Percentiles rank a stretch among this genome's conserved stretches.
Conservation (phyloP, 2,113 vertebrate genomes). For the Anolis sagrei region DNA sequence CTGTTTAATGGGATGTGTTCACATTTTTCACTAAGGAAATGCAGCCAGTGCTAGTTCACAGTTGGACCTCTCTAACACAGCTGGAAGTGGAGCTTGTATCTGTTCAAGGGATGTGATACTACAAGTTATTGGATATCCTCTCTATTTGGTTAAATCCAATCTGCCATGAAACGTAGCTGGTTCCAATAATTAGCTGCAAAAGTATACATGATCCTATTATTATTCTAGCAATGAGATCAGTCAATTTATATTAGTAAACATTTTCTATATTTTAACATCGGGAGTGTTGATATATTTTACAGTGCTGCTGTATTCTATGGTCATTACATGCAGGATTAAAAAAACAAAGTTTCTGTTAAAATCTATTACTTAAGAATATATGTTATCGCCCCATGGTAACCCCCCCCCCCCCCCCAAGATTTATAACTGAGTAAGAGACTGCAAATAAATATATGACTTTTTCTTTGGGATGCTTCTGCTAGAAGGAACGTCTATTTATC, state of each 20-base stretch:
- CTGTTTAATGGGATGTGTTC: neutral
- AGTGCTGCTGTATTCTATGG: constrained; percentile 43
- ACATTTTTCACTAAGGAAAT: neutral
- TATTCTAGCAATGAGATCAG: neutral
- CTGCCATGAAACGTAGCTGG: constrained; percentile 8
- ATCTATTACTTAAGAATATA: constrained; percentile 36
- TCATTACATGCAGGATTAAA: constrained; percentile 58
- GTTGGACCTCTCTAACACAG: constrained; percentile 8
- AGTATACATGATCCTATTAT: neutral
- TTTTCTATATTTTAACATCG: constrained; percentile 45
- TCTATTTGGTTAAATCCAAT: neutral
- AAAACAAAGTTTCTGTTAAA: constrained; percentile 48
- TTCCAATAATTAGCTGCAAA: constrained; percentile 11
- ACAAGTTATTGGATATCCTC: neutral
- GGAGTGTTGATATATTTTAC: constrained; percentile 49
- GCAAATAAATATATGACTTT: too few species aligned
- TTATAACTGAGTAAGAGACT: too few species aligned
- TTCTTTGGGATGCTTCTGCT: too few species aligned
- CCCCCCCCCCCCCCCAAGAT: too few species aligned
- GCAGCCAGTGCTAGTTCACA: neutral
- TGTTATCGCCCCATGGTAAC: neutral
- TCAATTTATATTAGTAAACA: constrained; percentile 4
- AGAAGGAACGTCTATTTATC: too few species aligned
- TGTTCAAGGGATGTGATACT: neutral
- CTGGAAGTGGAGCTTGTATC: neutral